A percentile compares a stretch with the other conserved stretches of the same genome.
Conservation (phyloP, 2,888 invertebrate genomes). For the Xanthostigma xanthostigma region DNA sequence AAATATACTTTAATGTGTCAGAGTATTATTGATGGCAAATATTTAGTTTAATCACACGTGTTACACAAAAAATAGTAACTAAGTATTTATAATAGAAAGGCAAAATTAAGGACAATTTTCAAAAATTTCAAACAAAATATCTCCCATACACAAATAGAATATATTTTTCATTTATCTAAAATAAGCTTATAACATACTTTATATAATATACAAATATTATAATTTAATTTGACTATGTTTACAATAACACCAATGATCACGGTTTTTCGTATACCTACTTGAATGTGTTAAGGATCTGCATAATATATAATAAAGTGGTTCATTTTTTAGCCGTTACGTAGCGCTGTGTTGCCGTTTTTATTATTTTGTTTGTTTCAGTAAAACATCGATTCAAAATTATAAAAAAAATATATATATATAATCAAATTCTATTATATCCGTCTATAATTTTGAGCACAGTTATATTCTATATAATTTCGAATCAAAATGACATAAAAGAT, state of each 20-base stretch:
- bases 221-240: background rate
- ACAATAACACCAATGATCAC: constrained; percentile 4
- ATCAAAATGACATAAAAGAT: no score
- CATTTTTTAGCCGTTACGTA: no score
- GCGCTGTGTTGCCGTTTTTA: no score
- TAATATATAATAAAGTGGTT: no score
- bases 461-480: no score
- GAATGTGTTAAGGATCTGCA: background rate
- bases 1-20: no score
- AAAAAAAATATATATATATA: no score
- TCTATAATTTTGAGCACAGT: no score
- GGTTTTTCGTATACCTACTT: constrained; percentile 3
- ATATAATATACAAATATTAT: background rate
- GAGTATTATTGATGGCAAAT: background rate
- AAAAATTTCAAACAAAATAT: constrained; percentile 1
- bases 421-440: no score
- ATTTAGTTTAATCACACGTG: background rate
- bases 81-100: background rate
- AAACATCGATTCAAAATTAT: no score
- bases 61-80: background rate
- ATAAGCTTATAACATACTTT: background rate
- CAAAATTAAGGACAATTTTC: background rate
- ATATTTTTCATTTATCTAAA: background rate
- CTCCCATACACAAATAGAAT: background rate
- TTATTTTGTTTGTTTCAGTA: no score